Evolutionary conservation across 2,888 invertebrate genomes (phyloP), one percentile per base, ranked within the genome.

Genomic region (Minunthozetes semirufus): DNA sequence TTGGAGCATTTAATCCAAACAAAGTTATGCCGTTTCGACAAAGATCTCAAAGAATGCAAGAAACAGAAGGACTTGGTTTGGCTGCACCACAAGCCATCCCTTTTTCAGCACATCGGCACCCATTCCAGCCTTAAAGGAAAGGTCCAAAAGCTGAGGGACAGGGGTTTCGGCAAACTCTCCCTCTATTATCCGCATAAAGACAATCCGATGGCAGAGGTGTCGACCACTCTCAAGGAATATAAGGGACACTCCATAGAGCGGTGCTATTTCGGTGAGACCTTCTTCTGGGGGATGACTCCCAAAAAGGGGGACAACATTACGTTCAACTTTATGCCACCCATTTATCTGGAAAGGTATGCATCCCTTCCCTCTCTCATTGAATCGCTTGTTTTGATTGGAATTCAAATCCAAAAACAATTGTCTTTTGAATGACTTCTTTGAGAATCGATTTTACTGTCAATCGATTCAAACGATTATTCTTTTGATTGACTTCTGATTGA

Each of bases 71-170:
- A 88, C 13, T 87, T 88, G 80, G 87, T 93, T 76, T 91, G 93
- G 88, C 87, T 93, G 9, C 91, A 91, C 81, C 93, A 90, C 82
- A 92, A 92, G 79, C 91, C 92, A 0, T 93, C 95, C 0, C 85
- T 98, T 0, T 98, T 98, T 82, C 94, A 96, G 84, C 98, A 98
- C 81, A 91, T 96, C 77, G 97, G 97, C 3, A 89, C 91, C 25
- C 93, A 93, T 81, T 97, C 97, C 0, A 97, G 97, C 0, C 86
- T 98, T 0, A 92, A 90, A 83, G 97, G 97, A 75, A 98, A 98
- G 87, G 91, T 95, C 73, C 97, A 97, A 82, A 94, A 93, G 84
- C 85, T 97, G 0, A 94, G 94, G 91, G 94, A 94, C 82, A 89
- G 90, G 80, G 91, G 93, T 81, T 95, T 92, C 83, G 94, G 93